Evolutionary conservation across 1,140 invertebrate species (phyloP).

Genomic region (Nephotettix cincticeps): DNA sequence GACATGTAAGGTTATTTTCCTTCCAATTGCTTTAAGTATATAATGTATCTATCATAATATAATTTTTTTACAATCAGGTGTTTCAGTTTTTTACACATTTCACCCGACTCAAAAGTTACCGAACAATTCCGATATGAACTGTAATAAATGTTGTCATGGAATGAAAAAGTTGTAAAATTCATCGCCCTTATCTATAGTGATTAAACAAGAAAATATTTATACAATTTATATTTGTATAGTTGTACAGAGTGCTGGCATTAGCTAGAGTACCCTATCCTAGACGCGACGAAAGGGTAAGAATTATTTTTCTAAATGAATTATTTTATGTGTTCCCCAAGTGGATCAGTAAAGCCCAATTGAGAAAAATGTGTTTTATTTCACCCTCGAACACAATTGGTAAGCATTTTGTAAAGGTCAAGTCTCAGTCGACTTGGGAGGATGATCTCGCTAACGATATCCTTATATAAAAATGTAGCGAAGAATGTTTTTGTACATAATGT

Average conservation of each 20-base stretch:
- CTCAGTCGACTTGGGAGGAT: too few relatives aligned
- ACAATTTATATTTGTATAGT: slow-evolving; percentile 21
- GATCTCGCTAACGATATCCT: too few relatives aligned
- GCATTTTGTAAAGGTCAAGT: too few relatives aligned
- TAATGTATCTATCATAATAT: too few relatives aligned
- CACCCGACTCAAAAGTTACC: neutral
- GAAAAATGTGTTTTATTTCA: neutral
- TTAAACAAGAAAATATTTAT: neutral
- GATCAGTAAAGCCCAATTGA: slow-evolving; percentile 2
- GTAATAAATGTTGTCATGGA: neutral
- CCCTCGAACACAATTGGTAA: too few relatives aligned
- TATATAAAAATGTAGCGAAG: too few relatives aligned
- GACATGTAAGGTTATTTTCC: too few relatives aligned
- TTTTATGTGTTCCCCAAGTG: slow-evolving; percentile 11
- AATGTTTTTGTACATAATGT: too few relatives aligned
- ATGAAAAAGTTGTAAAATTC: neutral
- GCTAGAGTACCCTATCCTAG: neutral
- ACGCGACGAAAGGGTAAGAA: neutral
- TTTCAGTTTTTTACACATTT: neutral
- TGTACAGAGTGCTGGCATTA: neutral
- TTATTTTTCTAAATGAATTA: slow-evolving; percentile 20
- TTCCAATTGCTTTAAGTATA: too few relatives aligned
- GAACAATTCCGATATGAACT: neutral
- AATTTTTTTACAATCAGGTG: too few relatives aligned
- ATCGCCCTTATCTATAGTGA: neutral